Evolutionary conservation across 2,888 invertebrate genomes (phyloP), one percentile per base, ranked within the genome.

Genomic region (Volucella bombylans): DNA sequence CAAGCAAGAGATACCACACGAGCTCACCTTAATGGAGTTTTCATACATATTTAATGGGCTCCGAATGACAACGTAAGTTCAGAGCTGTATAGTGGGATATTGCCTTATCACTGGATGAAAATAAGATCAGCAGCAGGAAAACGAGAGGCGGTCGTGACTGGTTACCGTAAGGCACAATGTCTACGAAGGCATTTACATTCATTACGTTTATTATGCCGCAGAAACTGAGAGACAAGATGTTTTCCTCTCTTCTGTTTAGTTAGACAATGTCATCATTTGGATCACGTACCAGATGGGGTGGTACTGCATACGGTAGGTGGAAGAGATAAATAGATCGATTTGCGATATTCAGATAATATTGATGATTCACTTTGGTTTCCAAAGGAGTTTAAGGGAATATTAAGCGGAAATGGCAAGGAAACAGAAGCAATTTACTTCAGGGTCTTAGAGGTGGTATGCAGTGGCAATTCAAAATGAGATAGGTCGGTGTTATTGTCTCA

Each of bases 31-130:
- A 85, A 85, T 85, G 85, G 81, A 85, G 81, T 85, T 85, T 85
- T 85, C 85, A 85, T 85, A 85, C 81, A 85, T 81, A 85, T 81
- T 85, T 85, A 81, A 85, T 85, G 77, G 81, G 67, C 62, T 68
- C 81, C 62, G 41, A 73, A 85, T 85, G 85, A 85, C 85, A 81
- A 80, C 81, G 71, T 64, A 81, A 76, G 81, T 81, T 85, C 72
- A 50, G 68, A 68, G 67, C 76, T 76, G 74, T 45, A 45, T 49
- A 61, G 81, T 64, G 72, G 76, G 71, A 77, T 85, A 76, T 76
- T 85, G 81, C 67, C 85, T 81, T 85, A 85, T 85, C 76, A 47
- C 50, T 38, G 76, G 85, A 85, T 81, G 81, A 81, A 45, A 62
- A 76, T 31, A 31, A 4, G 31, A 31, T 31, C 6, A 6, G 31